Evolutionary conservation across 2,113 vertebrate species (phyloP).

Genomic region (Ictalurus punctatus): DNA sequence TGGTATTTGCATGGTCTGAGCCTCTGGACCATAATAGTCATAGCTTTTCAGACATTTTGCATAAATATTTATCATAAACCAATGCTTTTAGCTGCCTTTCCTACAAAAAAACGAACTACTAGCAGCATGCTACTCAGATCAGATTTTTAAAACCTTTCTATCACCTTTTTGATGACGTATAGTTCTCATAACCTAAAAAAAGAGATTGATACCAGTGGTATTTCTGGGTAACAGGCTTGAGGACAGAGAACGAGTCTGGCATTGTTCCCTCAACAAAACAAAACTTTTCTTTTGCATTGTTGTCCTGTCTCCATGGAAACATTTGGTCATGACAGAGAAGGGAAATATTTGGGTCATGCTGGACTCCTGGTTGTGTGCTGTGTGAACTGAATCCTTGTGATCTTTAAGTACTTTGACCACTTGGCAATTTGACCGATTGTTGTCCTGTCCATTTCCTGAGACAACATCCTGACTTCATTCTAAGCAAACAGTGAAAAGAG

Average conservation of each 20-base stretch:
- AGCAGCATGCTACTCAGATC: neutral
- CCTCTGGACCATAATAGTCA: conserved; percentile 1
- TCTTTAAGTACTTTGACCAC: conserved; percentile 14
- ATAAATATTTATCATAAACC: conserved; percentile 26
- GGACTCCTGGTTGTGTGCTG: conserved; percentile 26
- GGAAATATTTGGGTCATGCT: conserved; percentile 54
- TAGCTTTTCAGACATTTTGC: conserved; percentile 4
- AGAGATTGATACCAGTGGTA: neutral
- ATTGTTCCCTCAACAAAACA: conserved; percentile 58
- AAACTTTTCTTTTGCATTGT: conserved; percentile 59
- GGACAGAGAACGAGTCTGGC: conserved; percentile 40
- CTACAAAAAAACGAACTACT: neutral
- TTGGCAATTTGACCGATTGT: conserved; percentile 24
- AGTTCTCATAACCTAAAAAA: neutral
- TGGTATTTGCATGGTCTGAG: conserved; percentile 41
- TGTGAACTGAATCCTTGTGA: conserved; percentile 13
- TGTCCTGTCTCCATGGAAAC: conserved; percentile 62
- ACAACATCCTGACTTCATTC: conserved; percentile 47
- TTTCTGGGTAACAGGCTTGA: conserved; percentile 18
- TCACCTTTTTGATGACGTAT: neutral
- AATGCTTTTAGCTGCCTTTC: neutral
- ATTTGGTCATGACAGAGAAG: conserved; percentile 37
- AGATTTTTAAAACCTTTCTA: neutral
- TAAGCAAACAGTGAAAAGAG: conserved; percentile 34
- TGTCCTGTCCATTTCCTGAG: conserved; percentile 49